phyloP scores from a whole-genome alignment of 2,797 vertebrate genomes.

The Leptodactylus fallax region DNA sequence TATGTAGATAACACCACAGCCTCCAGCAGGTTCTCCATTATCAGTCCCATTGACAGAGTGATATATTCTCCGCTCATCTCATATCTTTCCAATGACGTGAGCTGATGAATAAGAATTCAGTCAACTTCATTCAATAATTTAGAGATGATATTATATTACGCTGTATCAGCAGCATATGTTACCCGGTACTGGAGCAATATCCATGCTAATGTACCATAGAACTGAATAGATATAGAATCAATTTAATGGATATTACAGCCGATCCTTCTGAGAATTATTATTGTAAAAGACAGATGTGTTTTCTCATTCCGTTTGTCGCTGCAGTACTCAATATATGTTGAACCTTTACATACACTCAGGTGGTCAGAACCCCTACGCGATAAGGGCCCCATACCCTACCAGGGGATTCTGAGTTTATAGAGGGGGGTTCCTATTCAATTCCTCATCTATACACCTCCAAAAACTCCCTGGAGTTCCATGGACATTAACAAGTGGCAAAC shows the following conservation, averaged over 20 bases:
- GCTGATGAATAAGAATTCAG: conserved; percentile 11
- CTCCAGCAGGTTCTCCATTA: not conserved
- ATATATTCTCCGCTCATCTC: not conserved
- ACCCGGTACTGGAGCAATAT: not conserved
- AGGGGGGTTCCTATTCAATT: not conserved
- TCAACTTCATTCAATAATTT: not conserved
- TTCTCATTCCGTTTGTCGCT: not conserved
- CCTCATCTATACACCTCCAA: not conserved
- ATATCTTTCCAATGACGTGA: not conserved
- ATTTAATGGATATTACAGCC: not conserved
- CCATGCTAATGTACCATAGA: conserved; percentile 4
- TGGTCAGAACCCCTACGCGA: not conserved
- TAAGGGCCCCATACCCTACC: too few relatives aligned
- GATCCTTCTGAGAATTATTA: not conserved
- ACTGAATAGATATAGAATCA: not conserved
- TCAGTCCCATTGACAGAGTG: not conserved
- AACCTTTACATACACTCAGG: not conserved
- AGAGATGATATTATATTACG: not conserved
- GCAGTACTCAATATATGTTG: not conserved
- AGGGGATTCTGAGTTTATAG: not conserved
- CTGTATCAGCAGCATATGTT: not conserved
- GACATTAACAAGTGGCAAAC: too few relatives aligned
- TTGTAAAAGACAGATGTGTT: not conserved
- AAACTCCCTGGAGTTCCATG: too few relatives aligned
- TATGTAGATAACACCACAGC: not conserved